Evolutionary conservation across 2,113 vertebrate genomes (phyloP), one percentile per base, ranked within the genome.

Genomic region (Caretta caretta): DNA sequence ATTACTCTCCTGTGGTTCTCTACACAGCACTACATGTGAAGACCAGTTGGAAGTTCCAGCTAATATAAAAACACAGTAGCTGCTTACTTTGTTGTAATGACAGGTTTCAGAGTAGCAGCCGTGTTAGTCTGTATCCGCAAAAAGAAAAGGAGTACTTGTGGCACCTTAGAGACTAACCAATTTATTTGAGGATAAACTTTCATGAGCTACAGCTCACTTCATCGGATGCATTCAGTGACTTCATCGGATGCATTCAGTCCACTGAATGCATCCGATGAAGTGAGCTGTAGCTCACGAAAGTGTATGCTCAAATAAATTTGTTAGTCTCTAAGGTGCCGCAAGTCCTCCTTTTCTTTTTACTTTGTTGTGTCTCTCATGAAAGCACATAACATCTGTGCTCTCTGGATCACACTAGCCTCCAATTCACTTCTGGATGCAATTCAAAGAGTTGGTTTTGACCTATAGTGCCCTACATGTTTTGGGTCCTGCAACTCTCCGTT

Each of bases 311-410:
- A 42, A 5, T 42, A 42, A 42, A 42, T 42, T 42, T 42, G 42
- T 42, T 42, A 42, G 42, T 42, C 42, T 42, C 42, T 42, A 42
- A 42, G 42, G 42, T 42, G 42, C 42, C 42, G 5, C 42, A 42
- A 42, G 42, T 42, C 42, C 42, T 42, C 42, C 42, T 42, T 42
- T 42, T 42, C 42, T 42, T 5, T 42, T 76, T 93, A 54, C 94
- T 97, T 95, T 94, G 90, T 91, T 88, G 81, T 88, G 83, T 84
- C 84, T 86, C 93, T 94, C 91, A 46, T 24, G 89, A 90, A 96
- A 87, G 54, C 92, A 96, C 93, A 94, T 96, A 97, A 97, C 94
- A 97, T 89, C 95, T 97, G 96, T 90, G 95, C 94, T 95, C 86
- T 94, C 89, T 95, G 93, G 95, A 12, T 25, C 42, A 25, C 75